Percentiles rank a stretch among this genome's conserved stretches.
Evolutionary conservation across 2,888 invertebrate genomes (phyloP).

Genomic region (Microdon myrmicae): DNA sequence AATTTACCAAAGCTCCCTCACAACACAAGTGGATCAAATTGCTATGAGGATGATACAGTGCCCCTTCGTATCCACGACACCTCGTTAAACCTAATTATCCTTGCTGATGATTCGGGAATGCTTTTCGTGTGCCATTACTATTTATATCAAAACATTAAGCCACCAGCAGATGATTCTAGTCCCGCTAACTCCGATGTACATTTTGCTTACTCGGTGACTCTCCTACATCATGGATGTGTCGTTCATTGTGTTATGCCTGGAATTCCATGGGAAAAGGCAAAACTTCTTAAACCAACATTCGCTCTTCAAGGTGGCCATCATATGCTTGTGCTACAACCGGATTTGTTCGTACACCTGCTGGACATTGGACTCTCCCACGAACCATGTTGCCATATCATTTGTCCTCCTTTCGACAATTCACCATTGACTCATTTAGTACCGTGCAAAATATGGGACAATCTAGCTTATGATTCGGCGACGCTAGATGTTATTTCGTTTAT

Average conservation of each 20-base stretch:
- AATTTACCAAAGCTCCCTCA: conserved; percentile 78
- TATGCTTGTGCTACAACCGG: conserved; percentile 84
- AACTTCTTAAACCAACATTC: conserved; percentile 80
- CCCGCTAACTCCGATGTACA: conserved; percentile 70
- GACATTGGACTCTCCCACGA: conserved; percentile 87
- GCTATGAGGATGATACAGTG: conserved; percentile 84
- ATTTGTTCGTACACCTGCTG: conserved; percentile 84
- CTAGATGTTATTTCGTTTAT: conserved; percentile 77
- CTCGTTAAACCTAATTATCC: conserved; percentile 81
- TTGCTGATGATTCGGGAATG: conserved; percentile 79
- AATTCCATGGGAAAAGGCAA: conserved; percentile 81
- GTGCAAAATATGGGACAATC: conserved; percentile 63
- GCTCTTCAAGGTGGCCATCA: conserved; percentile 80
- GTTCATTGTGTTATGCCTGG: conserved; percentile 85
- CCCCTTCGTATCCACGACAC: conserved; percentile 85
- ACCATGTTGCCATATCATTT: conserved; percentile 82
- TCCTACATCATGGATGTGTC: conserved; percentile 85
- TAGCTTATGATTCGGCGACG: conserved; percentile 73
- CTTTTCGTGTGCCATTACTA: conserved; percentile 86
- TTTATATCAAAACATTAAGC: conserved; percentile 76
- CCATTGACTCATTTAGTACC: conserved; percentile 75
- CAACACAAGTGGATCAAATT: conserved; percentile 69
- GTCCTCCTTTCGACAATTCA: conserved; percentile 70
- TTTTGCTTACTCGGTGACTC: conserved; percentile 85
- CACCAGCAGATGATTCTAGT: conserved; percentile 63